phyloP scores from a whole-genome alignment of 2,888 invertebrate genomes.

The Thymelicus acteon region DNA sequence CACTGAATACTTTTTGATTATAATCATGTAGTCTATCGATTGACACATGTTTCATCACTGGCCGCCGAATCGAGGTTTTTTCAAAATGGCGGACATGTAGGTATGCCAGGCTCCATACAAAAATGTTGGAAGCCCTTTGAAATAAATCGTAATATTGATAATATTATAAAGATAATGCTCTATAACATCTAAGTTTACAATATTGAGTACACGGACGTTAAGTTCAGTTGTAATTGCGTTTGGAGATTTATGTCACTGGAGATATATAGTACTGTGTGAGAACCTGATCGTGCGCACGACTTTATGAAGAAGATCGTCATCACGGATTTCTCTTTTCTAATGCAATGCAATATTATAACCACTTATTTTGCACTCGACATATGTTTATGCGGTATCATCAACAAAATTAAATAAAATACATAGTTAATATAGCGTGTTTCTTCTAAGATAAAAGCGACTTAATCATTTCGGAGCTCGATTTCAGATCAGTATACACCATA shows the following conservation, averaged over 20 bases:
- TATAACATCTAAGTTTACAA: neutral
- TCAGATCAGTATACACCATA: too few species aligned
- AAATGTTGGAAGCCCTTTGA: too few species aligned
- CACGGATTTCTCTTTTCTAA: slow-evolving; percentile 30
- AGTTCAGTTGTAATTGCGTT: slow-evolving; percentile 13
- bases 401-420: neutral
- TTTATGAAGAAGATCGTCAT: slow-evolving; percentile 18
- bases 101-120: too few species aligned
- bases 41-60: too few species aligned
- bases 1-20: too few species aligned
- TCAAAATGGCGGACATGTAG: too few species aligned
- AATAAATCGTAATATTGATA: too few species aligned
- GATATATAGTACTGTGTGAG: neutral
- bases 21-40: too few species aligned
- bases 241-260: slow-evolving; percentile 17
- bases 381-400: neutral
- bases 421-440: neutral
- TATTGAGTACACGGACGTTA: neutral
- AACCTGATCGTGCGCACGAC: slow-evolving; percentile 22
- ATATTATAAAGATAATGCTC: too few species aligned
- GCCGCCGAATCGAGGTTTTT: too few species aligned
- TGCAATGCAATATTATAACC: slow-evolving; percentile 18
- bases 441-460: neutral
- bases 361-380: slow-evolving; percentile 11
- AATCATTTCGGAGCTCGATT: too few species aligned